Percentiles rank a stretch among this genome's conserved stretches.
Evolutionary conservation across 2,888 invertebrate genomes (phyloP).

Genomic region (Mantis religiosa): DNA sequence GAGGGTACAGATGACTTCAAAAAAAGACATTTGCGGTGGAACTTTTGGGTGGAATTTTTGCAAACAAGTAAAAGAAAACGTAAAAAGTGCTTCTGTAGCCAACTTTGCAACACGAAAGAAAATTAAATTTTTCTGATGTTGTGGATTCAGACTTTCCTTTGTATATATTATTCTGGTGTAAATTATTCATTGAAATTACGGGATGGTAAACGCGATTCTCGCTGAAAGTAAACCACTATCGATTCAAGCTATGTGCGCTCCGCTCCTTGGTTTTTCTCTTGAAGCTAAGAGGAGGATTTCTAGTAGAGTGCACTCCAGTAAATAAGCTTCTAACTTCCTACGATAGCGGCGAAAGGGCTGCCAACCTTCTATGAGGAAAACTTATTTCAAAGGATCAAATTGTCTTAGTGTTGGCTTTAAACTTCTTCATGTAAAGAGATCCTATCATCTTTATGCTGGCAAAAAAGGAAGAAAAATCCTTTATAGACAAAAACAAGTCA

Average conservation of each 20-base stretch:
- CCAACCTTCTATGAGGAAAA: conserved; percentile 8
- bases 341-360: background rate
- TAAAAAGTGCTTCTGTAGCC: too few relatives aligned
- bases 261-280: background rate
- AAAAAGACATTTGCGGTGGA: too few relatives aligned
- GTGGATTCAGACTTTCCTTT: too few relatives aligned
- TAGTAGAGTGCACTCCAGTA: conserved; percentile 5
- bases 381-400: conserved; percentile 20
- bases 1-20: too few relatives aligned
- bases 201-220: background rate
- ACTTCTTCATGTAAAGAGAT: conserved; percentile 10
- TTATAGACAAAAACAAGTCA: background rate
- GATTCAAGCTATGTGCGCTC: background rate
- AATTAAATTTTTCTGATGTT: too few relatives aligned
- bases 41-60: too few relatives aligned
- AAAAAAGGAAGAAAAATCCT: background rate
- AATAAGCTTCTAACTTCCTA: background rate
- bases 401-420: conserved; percentile 12
- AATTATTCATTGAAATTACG: too few relatives aligned
- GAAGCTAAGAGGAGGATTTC: background rate
- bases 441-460: background rate
- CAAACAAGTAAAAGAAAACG: too few relatives aligned
- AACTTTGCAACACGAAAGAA: too few relatives aligned
- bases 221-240: background rate
- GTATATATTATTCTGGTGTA: too few relatives aligned